phyloP scores from a whole-genome alignment of 2,797 vertebrate genomes.

The Oreortyx pictus region DNA sequence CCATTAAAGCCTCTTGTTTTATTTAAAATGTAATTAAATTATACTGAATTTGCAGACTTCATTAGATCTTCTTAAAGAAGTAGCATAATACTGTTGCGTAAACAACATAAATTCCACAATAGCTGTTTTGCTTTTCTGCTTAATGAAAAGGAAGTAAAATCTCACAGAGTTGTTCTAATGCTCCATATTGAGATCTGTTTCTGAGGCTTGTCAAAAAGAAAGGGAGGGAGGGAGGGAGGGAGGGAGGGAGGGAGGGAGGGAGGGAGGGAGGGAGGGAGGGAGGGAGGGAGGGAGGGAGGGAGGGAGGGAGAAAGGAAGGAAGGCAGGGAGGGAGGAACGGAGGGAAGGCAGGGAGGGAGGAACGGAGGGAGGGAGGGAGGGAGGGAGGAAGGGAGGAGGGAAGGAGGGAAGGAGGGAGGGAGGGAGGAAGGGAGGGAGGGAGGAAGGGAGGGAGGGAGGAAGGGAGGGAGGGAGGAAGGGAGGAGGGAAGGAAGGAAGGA shows the following conservation, averaged over 20 bases:
- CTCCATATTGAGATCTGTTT: background rate
- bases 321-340: too few relatives aligned
- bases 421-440: too few relatives aligned
- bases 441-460: background rate
- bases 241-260: too few relatives aligned
- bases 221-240: too few relatives aligned
- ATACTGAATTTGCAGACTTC: constrained; percentile 7
- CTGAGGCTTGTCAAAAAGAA: background rate
- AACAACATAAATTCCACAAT: background rate
- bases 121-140: background rate
- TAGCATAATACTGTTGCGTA: background rate
- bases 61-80: background rate
- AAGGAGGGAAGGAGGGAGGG: too few relatives aligned
- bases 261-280: too few relatives aligned
- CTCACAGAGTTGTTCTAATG: background rate
- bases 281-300: too few relatives aligned
- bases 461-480: too few relatives aligned
- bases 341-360: background rate
- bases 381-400: too few relatives aligned
- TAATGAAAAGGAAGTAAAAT: background rate
- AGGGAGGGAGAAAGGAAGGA: too few relatives aligned
- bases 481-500: too few relatives aligned
- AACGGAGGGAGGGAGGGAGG: background rate
- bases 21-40: constrained; percentile 47
- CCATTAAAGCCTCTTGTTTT: background rate